These are phyloP conservation scores for Hypomecis atomaria DNA, from an alignment of 2,888 invertebrate species.

Conservation along the genomic window DNA sequence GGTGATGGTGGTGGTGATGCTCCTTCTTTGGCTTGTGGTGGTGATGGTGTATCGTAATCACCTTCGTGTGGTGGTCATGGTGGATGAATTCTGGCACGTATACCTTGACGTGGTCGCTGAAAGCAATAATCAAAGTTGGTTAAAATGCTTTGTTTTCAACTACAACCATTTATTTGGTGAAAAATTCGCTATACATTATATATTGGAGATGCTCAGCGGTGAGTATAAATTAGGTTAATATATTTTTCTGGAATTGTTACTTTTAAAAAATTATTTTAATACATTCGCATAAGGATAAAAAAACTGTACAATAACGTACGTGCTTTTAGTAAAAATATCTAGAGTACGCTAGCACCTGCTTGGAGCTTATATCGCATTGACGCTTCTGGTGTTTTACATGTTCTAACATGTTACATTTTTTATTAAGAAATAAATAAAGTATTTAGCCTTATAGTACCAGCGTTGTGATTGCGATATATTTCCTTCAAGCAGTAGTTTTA, in stretches of 20 bases:
- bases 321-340: background rate
- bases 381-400: background rate
- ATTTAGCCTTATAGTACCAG: background rate
- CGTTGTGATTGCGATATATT: background rate
- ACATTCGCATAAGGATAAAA: conserved; percentile 5
- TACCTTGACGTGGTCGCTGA: conserved; percentile 84
- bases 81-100: conserved; percentile 86
- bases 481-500: background rate
- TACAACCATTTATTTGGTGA: background rate
- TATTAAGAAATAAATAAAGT: no score
- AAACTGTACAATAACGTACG: background rate
- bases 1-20: conserved; percentile 71
- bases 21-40: conserved; percentile 79
- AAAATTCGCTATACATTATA: no score
- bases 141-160: background rate
- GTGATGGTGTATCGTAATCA: conserved; percentile 84
- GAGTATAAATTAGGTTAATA: no score
- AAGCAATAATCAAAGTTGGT: conserved; percentile 44
- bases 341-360: conserved; percentile 8
- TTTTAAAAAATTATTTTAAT: background rate
- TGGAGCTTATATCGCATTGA: background rate
- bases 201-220: no score
- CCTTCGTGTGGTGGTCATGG: conserved; percentile 85
- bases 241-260: no score
- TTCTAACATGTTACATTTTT: no score